phyloP scores from a whole-genome alignment of 2,888 invertebrate genomes.

The Rhabditoides inermis region DNA sequence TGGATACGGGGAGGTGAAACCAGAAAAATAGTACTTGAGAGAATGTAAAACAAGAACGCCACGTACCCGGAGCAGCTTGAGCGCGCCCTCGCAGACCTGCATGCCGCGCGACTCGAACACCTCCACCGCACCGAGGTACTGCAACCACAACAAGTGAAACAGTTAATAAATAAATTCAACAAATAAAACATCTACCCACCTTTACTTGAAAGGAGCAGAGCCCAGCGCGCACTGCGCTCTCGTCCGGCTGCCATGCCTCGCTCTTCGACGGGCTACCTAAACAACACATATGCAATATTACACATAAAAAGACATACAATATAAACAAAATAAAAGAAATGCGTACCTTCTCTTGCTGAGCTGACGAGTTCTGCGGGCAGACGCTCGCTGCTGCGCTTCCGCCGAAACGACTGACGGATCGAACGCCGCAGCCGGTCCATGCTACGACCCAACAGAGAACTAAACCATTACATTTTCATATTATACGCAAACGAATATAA shows the following conservation, averaged over 20 bases:
- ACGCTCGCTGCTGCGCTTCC: slow-evolving; percentile 13
- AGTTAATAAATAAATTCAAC: background rate
- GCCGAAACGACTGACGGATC: slow-evolving; percentile 73
- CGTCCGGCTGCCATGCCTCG: slow-evolving; percentile 64
- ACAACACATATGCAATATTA: background rate
- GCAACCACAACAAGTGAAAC: slow-evolving; percentile 32
- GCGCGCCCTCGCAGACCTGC: slow-evolving; percentile 97
- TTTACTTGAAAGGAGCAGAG: slow-evolving; percentile 95
- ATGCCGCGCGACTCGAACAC: slow-evolving; percentile 98
- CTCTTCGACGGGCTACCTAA: slow-evolving; percentile 13
- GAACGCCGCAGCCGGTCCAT: slow-evolving; percentile 65
- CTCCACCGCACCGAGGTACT: slow-evolving; percentile 95
- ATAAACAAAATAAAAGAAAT: background rate
- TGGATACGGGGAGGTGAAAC: too few species aligned
- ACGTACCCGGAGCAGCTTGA: slow-evolving; percentile 86
- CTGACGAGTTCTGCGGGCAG: slow-evolving; percentile 65
- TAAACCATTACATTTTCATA: too few species aligned
- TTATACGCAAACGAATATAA: too few species aligned
- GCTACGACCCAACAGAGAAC: slow-evolving; percentile 26
- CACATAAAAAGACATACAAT: background rate
- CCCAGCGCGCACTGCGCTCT: slow-evolving; percentile 84
- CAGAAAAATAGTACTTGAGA: background rate
- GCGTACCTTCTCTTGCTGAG: slow-evolving; percentile 7
- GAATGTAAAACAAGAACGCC: background rate
- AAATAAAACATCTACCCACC: slow-evolving; percentile 54